A percentile compares a stretch with the other conserved stretches of the same genome.
These are phyloP conservation scores for Coracopsis vasa DNA, from an alignment of 2,113 vertebrate species.

Conservation along the genomic window DNA sequence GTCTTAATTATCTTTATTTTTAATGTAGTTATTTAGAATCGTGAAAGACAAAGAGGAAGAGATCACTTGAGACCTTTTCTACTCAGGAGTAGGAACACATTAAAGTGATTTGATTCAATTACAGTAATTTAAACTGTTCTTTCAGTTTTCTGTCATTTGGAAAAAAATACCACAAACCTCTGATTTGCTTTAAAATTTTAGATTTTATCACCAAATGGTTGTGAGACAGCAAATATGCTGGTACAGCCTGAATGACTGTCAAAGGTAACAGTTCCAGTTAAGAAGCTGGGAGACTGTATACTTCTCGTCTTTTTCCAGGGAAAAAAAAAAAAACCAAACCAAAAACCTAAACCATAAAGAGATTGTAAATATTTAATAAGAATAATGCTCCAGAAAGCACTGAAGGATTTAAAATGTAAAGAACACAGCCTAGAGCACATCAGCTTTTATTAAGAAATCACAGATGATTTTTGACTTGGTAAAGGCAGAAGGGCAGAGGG, in stretches of 20 bases:
- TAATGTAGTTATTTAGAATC: neutral
- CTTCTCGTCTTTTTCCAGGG: neutral
- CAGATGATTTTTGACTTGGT: neutral
- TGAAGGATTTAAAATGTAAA: neutral
- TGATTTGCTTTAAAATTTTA: neutral
- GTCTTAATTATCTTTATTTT: neutral
- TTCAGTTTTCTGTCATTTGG: neutral
- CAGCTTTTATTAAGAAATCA: neutral
- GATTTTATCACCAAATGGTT: neutral
- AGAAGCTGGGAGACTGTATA: neutral
- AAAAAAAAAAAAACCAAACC: neutral
- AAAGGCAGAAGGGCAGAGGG: neutral
- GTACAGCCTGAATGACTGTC: neutral
- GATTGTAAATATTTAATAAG: neutral
- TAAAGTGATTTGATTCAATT: neutral
- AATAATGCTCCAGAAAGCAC: neutral
- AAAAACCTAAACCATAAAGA: neutral
- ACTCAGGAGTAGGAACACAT: neutral
- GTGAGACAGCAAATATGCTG: neutral
- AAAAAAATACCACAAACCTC: neutral
- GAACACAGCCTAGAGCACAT: neutral
- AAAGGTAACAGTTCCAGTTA: neutral
- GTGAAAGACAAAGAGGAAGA: neutral
- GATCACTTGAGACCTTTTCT: neutral
- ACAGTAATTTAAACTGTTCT: neutral